Evolutionary conservation across 2,797 vertebrate genomes (phyloP), one percentile per base, ranked within the genome.

Genomic region (Leuciscus waleckii): DNA sequence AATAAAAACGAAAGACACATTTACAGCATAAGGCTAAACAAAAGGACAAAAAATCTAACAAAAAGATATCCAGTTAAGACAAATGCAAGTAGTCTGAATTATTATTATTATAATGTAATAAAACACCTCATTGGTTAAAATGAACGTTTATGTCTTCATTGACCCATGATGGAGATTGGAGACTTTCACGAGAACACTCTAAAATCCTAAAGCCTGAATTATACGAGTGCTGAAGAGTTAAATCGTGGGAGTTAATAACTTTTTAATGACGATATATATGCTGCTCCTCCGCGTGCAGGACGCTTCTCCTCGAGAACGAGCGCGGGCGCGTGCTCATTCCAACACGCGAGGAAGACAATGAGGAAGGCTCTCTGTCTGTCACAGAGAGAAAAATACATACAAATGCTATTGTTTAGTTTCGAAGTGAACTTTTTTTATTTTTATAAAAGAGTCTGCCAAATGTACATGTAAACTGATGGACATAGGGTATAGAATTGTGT

Each of bases 211-310:
- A 83, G 82, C 74, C 46, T 76, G 81, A 76, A 81, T 86, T 63
- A 63, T 83, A 83, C 81, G 84, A 82, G 86, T 87, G 80, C 85
- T 83, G 63, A 88, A 84, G 81, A 89, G 84, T 84, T 87, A 86
- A 86, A 86, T 86, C 86, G 83, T 90, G 87, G 86, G 87, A 91
- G 35, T 35, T 35, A 35, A 91, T 89, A 82, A 85, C 87, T 90
- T 82, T 89, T 90, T 89, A 89, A 91, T 90, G 29, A 17, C 14
- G 87, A 80, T 77, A 82, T 77, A 82, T 84, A 74, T 32, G 63
- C n/a, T 26, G 13, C 58, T 63, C 58, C 11, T 63, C 58, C n/a
- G 54, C 14, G 26, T 85, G 85, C 85, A 78, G 54, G 81, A 84
- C 85, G 84, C 84, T 87, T 89, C 86, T 63, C 23, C 83, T 63